phyloP scores from a whole-genome alignment of 2,797 vertebrate species.

The Percopsis omiscomaycus region DNA sequence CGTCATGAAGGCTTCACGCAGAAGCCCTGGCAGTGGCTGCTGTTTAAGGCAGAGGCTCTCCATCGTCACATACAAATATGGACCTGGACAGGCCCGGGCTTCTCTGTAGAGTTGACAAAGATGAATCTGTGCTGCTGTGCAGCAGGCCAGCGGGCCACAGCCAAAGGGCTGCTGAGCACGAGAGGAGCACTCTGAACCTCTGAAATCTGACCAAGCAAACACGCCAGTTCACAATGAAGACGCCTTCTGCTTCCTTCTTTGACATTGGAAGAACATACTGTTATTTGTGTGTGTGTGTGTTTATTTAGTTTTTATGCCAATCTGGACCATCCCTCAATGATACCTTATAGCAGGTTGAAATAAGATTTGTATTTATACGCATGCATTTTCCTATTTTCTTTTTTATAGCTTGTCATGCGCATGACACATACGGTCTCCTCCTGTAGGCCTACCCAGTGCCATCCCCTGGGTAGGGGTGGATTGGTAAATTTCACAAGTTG shows the following conservation, averaged over 20 bases:
- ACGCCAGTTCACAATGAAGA: constrained; percentile 25
- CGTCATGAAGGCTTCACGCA: neutral
- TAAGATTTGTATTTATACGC: neutral
- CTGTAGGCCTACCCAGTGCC: neutral
- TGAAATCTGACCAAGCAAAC: constrained; percentile 36
- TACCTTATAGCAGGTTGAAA: no score
- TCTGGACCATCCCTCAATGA: no score
- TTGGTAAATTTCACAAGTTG: constrained; percentile 35
- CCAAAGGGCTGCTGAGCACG: neutral
- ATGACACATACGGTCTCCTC: no score
- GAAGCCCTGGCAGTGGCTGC: constrained; percentile 19
- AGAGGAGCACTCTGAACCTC: constrained; percentile 19
- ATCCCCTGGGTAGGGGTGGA: constrained; percentile 20
- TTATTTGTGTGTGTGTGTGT: neutral
- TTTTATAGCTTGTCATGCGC: no score
- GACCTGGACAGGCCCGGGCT: constrained; percentile 27
- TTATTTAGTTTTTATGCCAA: no score
- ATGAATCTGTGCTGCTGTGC: constrained; percentile 27
- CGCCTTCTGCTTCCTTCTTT: constrained; percentile 24
- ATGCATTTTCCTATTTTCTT: constrained; percentile 1
- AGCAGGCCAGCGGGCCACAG: constrained; percentile 15
- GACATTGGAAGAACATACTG: neutral
- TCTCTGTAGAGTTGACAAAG: constrained; percentile 41
- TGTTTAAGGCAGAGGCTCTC: constrained; percentile 41
- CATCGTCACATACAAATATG: constrained; percentile 64